Evolutionary conservation across 2,113 vertebrate genomes (phyloP).

Genomic region (Sebastes fasciatus): DNA sequence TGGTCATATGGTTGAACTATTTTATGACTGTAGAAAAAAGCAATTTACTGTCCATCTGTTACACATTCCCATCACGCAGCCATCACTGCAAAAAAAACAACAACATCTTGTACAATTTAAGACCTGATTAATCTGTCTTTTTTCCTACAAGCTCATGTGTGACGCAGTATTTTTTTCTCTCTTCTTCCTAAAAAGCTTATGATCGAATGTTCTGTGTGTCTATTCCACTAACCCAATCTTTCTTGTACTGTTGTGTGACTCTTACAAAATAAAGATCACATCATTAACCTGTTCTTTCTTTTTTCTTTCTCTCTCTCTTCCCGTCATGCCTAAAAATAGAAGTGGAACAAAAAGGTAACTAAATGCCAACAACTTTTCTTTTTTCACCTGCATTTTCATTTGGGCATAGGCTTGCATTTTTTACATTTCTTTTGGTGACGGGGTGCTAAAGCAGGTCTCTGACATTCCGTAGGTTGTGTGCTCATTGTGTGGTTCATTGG

Average conservation of each 20-base stretch:
- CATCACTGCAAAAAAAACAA: neutral
- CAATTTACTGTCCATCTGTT: neutral
- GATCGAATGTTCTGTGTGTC: slow-evolving; percentile 43
- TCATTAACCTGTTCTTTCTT: slow-evolving; percentile 94
- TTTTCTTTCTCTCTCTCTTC: slow-evolving; percentile 92
- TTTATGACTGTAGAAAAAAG: neutral
- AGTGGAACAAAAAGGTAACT: slow-evolving; percentile 99
- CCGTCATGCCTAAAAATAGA: slow-evolving; percentile 92
- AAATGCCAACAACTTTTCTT: slow-evolving; percentile 88
- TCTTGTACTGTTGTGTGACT: slow-evolving; percentile 46
- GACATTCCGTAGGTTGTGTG: neutral
- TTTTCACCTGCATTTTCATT: slow-evolving; percentile 82
- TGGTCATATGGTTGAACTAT: slow-evolving; percentile 6
- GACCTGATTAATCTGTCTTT: slow-evolving; percentile 54
- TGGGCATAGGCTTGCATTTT: slow-evolving; percentile 76
- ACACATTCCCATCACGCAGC: neutral
- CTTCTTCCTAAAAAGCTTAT: slow-evolving; percentile 3
- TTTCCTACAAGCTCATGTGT: slow-evolving; percentile 49
- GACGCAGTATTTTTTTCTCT: neutral
- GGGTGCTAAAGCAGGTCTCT: slow-evolving; percentile 29
- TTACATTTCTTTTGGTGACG: slow-evolving; percentile 66
- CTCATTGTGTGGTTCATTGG: slow-evolving; percentile 27
- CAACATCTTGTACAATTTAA: slow-evolving; percentile 7
- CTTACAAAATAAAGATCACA: slow-evolving; percentile 69
- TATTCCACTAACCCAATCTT: slow-evolving; percentile 53